Conservation (phyloP, 2,113 vertebrate species). For the Neodon shergylaensis region DNA sequence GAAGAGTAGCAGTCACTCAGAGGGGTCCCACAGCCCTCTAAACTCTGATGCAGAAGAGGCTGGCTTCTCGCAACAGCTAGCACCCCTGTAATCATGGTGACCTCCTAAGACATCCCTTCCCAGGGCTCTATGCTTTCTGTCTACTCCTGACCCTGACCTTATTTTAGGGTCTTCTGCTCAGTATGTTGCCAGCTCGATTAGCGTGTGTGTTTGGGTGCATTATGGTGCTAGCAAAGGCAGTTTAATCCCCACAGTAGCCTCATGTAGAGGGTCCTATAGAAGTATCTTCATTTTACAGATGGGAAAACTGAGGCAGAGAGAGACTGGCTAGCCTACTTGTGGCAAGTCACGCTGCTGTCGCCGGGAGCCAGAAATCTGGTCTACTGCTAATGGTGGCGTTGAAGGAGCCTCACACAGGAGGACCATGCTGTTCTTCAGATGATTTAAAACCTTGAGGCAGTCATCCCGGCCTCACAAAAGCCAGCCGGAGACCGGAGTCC, state of each 20-base stretch:
- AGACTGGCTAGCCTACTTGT: background rate
- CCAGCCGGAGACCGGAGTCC: background rate
- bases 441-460: background rate
- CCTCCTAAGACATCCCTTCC: background rate
- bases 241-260: background rate
- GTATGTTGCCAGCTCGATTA: background rate
- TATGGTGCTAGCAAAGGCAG: background rate
- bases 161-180: background rate
- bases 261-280: too few species aligned
- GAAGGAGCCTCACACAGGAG: rapidly evolving
- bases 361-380: background rate
- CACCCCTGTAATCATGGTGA: rapidly evolving
- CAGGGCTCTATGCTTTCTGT: background rate
- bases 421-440: rapidly evolving
- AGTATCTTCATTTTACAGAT: background rate
- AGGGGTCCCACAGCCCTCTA: background rate
- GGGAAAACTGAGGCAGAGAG: background rate
- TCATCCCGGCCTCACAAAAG: background rate
- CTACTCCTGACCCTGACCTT: background rate
- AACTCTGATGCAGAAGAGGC: background rate
- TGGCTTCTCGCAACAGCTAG: background rate
- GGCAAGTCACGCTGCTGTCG: background rate
- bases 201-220: too few species aligned
- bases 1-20: background rate
- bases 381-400: too few species aligned